Base-by-base conservation (phyloP, 2,888 invertebrate genomes). In the Stenoptilia bipunctidactyla region DNA sequence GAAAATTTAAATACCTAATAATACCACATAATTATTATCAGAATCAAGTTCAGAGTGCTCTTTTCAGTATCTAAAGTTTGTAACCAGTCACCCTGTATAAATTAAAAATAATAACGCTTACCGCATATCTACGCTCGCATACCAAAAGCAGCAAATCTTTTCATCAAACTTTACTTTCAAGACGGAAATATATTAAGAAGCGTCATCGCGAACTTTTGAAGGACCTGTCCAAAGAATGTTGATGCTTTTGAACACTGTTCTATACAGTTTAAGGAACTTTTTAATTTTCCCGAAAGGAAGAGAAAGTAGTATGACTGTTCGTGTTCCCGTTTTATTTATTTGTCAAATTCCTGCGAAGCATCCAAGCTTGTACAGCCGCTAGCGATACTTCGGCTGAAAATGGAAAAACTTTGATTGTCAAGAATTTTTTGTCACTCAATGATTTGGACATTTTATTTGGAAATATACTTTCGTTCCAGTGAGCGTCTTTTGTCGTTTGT, bases 371-470 rank as follows among this genome's bases (percentile, higher is more conserved):
- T 30, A 30, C 30, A 30, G n/a, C 5, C 25, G 5, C 30, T 12
- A 3, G 30, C 9, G 66, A 65, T 58, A 58, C 66, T 62, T 53
- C 58, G 52, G 49, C 58, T 51, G 72, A 66, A 74, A 79, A 79
- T 77, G 80, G 76, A 76, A 79, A 79, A 76, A 77, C 70, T 79
- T 76, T 74, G 74, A 75, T 70, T 76, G 74, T 68, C 56, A 52
- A 53, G 53, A 49, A 55, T 64, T 66, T 74, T 73, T 71, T 68
- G 73, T 72, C 68, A 70, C 66, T 58, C 59, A 60, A 60, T 71
- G 65, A 69, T 69, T 74, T 62, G 62, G 63, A 56, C 63, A 60
- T 67, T 72, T 67, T 64, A 45, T 45, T 42, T 40, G 20, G 33
- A 38, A 30, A 33, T 36, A 36, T 3, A 9, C 30, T n/a, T 9